Percentiles rank a stretch among this genome's conserved stretches.
phyloP scores from a whole-genome alignment of 2,113 vertebrate genomes.

The Oryzias melastigma region DNA sequence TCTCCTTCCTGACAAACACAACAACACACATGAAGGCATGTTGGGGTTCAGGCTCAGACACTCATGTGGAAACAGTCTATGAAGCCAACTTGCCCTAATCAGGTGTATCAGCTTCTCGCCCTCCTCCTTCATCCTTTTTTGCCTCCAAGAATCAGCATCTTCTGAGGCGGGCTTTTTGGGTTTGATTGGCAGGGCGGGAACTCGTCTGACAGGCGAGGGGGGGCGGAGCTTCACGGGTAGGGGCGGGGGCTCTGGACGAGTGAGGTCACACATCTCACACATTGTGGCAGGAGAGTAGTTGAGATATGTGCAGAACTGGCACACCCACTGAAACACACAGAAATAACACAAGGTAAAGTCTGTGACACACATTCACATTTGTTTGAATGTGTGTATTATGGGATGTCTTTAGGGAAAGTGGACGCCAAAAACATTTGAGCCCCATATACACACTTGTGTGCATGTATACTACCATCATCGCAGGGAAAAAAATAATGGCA shows the following conservation, averaged over 20 bases:
- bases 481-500: too few species aligned
- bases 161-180: slow-evolving; percentile 52
- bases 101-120: slow-evolving; percentile 82
- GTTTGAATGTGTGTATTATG: too few species aligned
- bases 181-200: slow-evolving; percentile 55
- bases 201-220: slow-evolving; percentile 62
- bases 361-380: neutral
- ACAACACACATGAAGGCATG: neutral
- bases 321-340: slow-evolving; percentile 69
- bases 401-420: too few species aligned
- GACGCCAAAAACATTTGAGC: too few species aligned
- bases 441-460: too few species aligned
- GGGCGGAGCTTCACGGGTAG: slow-evolving; percentile 61
- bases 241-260: slow-evolving; percentile 68
- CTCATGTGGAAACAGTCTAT: neutral
- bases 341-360: neutral
- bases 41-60: neutral
- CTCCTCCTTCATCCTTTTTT: slow-evolving; percentile 82
- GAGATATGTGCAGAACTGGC: slow-evolving; percentile 86
- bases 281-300: slow-evolving; percentile 79
- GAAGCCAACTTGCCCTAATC: slow-evolving; percentile 74
- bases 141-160: slow-evolving; percentile 75
- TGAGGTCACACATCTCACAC: slow-evolving; percentile 85
- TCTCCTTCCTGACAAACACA: slow-evolving; percentile 56
- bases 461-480: too few species aligned